Base-by-base conservation (phyloP, 2,113 vertebrate genomes). In the Kobus ellipsiprymnus region DNA sequence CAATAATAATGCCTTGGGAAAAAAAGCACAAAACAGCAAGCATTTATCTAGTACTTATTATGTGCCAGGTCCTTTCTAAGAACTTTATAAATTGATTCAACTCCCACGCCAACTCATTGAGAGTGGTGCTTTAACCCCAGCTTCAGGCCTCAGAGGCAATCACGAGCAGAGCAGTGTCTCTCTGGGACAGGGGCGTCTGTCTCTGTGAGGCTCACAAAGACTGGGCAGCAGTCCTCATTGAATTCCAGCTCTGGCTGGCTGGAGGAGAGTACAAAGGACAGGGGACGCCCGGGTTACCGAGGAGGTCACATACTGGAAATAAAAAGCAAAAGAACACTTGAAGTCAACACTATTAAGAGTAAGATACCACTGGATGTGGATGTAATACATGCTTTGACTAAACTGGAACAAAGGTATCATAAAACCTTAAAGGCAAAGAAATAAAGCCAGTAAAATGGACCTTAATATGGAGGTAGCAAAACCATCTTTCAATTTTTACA, bases 11-110 rank as follows among this genome's bases (percentile, higher is more conserved):
- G 59, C 52, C 46, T 44, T 81, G n/a, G 13, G 4, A 2, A 10
- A 77, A 89, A 50, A 46, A 64, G 40, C 33, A 67, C 8, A 33
- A 36, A 80, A 14, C 14, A 48, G 46, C 16, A 54, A 16, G 29
- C 46, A 0, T 2, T 7, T 15, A 15, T 6, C n/a, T 29, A 5
- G 7, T 14, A n/a, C 40, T 44, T 44, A 23, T 9, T 8, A 27
- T 0, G 12, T 15, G 11, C 40, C 48, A 57, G n/a, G 50, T 2
- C 12, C 55, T 54, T 27, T 16, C 17, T 64, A 52, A 57, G 29
- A 33, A 27, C 11, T 57, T 36, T 7, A 78, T 11, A 40, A 55
- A n/a, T 0, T 36, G 62, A 12, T 4, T 21, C 17, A 52, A 13
- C 33, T 48, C 52, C 19, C 14, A 64, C 4, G 3, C 2, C 84